phyloP scores from a whole-genome alignment of 2,113 vertebrate genomes.

The Chelonoidis abingdonii region DNA sequence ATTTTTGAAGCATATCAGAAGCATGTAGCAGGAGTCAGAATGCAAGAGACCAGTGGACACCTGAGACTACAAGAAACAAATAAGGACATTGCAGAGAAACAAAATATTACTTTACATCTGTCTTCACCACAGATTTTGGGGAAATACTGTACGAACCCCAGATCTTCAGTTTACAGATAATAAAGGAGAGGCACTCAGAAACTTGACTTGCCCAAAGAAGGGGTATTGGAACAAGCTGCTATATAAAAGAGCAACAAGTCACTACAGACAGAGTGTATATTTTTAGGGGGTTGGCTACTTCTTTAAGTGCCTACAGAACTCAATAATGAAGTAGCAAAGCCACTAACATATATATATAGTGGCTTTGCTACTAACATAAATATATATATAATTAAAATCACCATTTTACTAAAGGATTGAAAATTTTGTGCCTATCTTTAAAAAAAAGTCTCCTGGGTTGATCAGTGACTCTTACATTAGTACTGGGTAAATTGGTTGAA shows the following conservation, averaged over 20 bases:
- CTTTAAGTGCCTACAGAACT: background rate
- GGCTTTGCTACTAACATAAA: too few relatives aligned
- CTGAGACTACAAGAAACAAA: background rate
- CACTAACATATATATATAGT: background rate
- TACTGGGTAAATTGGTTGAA: background rate
- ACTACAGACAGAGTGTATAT: background rate
- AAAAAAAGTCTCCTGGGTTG: slow-evolving; percentile 16
- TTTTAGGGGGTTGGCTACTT: background rate
- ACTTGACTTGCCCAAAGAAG: background rate
- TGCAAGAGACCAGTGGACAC: background rate
- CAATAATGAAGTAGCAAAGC: background rate
- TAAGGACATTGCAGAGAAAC: background rate
- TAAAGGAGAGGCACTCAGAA: background rate
- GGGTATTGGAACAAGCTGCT: background rate
- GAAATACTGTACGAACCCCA: background rate
- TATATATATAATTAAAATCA: slow-evolving; percentile 25
- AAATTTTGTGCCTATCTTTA: background rate
- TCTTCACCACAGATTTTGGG: background rate
- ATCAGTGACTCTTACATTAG: background rate
- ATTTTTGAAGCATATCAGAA: slow-evolving; percentile 31
- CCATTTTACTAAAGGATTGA: background rate
- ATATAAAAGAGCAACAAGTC: background rate
- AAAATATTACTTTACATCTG: background rate
- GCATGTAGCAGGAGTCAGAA: slow-evolving; percentile 32
- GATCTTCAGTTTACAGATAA: background rate